Evolutionary conservation across 2,113 vertebrate genomes (phyloP), one percentile per base, ranked within the genome.

Genomic region (Paratilapia polleni): DNA sequence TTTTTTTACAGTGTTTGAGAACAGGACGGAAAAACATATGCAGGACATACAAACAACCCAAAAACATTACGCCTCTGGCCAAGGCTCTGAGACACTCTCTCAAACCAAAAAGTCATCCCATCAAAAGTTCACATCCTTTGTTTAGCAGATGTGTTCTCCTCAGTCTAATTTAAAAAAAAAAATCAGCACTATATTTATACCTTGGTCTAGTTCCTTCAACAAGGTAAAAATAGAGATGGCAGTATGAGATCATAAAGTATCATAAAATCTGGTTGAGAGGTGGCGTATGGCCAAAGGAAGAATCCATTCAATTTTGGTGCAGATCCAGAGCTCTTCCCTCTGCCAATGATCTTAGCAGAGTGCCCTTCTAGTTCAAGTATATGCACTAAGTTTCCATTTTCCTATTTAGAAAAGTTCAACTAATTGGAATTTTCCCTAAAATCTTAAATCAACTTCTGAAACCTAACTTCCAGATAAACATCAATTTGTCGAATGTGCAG

Each of bases 41-140:
- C 5, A 11, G 38, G 9, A 41, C n/a, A 64, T 22, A 64, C 36
- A 41, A 22, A 22, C 38, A 41, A 22, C 64, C 22, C 26, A 8
- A 26, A 26, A 68, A 11, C 43, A 26, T 28, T 2, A 28, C 12
- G 41, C 64, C 24, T 28, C 64, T 49, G 64, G 19, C 36, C 41
- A n/a, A 63, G 74, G 26, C 13, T 19, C 38, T 17, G 47, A 59
- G 6, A 62, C 6, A 7, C 34, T n/a, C 7, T 10, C 20, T 49
- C 54, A 61, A 47, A 70, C 61, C 62, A 77, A 57, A 68, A 83
- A 56, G 70, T 87, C 34, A 80, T 22, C 41, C 15, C 31, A 77
- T 77, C 52, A 85, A 22, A 74, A 59, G 49, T 57, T 81, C 54
- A 58, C 38, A 77, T 62, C 41, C 52, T 81, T 41, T 73, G 56